Percentiles rank a stretch among this genome's conserved stretches.
phyloP scores from a whole-genome alignment of 1,140 invertebrate genomes.

The Grapholita molesta region DNA sequence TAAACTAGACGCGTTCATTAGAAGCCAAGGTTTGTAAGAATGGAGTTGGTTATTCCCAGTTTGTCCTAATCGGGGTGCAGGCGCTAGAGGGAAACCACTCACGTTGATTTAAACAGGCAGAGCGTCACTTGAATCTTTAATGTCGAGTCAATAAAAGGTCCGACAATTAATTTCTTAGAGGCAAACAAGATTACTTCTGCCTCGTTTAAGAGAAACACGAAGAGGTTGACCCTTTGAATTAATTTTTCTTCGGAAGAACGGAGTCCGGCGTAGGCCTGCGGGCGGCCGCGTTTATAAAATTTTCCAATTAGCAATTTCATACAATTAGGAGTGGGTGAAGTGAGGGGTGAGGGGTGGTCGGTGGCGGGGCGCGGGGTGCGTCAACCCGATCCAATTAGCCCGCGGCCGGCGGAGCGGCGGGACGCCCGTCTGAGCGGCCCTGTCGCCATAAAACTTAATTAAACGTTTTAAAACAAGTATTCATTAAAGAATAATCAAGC shows the following conservation, averaged over 20 bases:
- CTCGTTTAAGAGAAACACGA: constrained; percentile 23
- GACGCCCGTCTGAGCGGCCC: constrained; percentile 72
- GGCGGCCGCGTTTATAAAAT: constrained; percentile 75
- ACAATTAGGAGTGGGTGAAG: constrained; percentile 70
- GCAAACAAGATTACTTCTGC: constrained; percentile 16
- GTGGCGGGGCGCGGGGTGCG: constrained; percentile 44
- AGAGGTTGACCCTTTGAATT: constrained; percentile 41
- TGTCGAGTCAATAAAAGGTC: constrained; percentile 11
- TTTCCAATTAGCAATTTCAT: constrained; percentile 78
- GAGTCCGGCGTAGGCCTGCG: constrained; percentile 50
- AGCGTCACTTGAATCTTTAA: constrained; percentile 17
- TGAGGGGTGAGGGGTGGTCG: constrained; percentile 33
- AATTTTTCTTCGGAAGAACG: constrained; percentile 45
- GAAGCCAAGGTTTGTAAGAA: too few relatives aligned
- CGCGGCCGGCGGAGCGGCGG: constrained; percentile 74
- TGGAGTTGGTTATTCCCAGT: background rate
- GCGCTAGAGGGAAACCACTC: background rate
- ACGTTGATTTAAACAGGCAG: constrained; percentile 13
- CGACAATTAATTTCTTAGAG: constrained; percentile 14
- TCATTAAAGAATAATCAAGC: constrained; percentile 80
- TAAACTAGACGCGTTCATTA: too few relatives aligned
- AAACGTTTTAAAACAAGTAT: constrained; percentile 80
- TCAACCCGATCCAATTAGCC: constrained; percentile 77
- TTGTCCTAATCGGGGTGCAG: background rate
- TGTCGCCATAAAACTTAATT: constrained; percentile 80